Base-by-base conservation (phyloP, 53 echinoderm and acorn worm species). In the Paelopatides confundens region DNA sequence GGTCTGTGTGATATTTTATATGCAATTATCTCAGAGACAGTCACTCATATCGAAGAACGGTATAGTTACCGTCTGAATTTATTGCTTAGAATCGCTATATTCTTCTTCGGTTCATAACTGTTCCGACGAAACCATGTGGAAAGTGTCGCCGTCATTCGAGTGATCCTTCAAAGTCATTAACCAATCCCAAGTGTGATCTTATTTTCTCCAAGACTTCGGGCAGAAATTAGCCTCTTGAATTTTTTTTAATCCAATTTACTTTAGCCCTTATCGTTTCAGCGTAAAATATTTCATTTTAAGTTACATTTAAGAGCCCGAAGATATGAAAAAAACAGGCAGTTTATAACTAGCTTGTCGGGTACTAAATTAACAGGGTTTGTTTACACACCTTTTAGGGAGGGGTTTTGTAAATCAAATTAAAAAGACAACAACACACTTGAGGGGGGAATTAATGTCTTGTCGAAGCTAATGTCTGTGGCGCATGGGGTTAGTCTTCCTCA, bases 371-470 rank as follows among this genome's bases (percentile, higher is more conserved):
- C 54, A 79, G 54, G 54, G 52, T 79, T 79, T 79, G 79, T 79
- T 79, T 79, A 54, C 79, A 52, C 79, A 79, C 79, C 79, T 79
- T 79, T 79, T 79, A 79, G 79, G 79, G 79, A 79, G 79, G 79
- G 51, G 79, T 79, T 79, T 79, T 79, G 79, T 54, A 79, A 79
- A 79, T 79, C 79, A 54, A 79, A 79, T 79, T 79, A 79, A 43
- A n/a, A 79, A 18, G 79, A 51, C 28, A 52, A 79, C 79, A 79
- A 79, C 52, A 79, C 34, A 79, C 79, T 79, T 52, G 79, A 79
- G 79, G 79, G 79, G 54, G 17, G 51, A 79, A 79, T 79, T 79
- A 79, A 79, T 79, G 79, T 79, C 79, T 71, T 71, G 71, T 71
- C 46, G 71, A 39, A 71, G 71, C 71, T 71, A 39, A 71, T 71